Base-by-base conservation (phyloP, 2,888 invertebrate genomes). In the Hemithea aestivaria region DNA sequence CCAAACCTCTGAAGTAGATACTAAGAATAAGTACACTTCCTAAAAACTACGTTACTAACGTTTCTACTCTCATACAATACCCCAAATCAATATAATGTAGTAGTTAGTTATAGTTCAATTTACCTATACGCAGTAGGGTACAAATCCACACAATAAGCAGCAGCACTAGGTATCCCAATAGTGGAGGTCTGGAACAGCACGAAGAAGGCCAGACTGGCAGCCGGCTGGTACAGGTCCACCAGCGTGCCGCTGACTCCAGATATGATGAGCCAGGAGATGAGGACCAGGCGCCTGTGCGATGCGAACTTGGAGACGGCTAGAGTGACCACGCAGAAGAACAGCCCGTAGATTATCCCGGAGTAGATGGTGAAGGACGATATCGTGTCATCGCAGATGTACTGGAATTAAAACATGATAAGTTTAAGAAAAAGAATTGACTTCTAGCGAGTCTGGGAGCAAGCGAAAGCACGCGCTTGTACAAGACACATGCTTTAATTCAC, bases 321-420 rank as follows among this genome's bases (percentile, higher is more conserved):
- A 51, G 90, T 92, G 7, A 89, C 77, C 0, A 87, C 7, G 0
- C 89, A 73, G 43, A 90, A 90, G 27, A 88, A 82, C 0, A 81
- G 57, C 0, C 92, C 92, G 49, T 91, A 89, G 1, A 83, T 61
- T 7, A 92, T 75, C 2, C 92, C 89, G 26, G 90, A 88, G 48
- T 88, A 73, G 26, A 92, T 90, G 0, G 91, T 90, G 30, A 73
- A 73, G 0, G 71, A 52, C 20, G 91, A 89, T 10, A 91, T 79
- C 0, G 70, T 69, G 1, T 81, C 74, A 0, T 66, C 58, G 39
- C 91, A 91, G 2, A 37, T 7, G 2, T 44, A 35, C 77, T 78
- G 57, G 6, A 47, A 40, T 20, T 23, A 5, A 27, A 12, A 20
- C 21, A 10, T 28, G 20, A 21, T 20, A 16, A 23, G 1, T 21